Percentiles rank a stretch among this genome's conserved stretches.
Evolutionary conservation across 2,797 vertebrate genomes (phyloP).

Genomic region (Avahi laniger): DNA sequence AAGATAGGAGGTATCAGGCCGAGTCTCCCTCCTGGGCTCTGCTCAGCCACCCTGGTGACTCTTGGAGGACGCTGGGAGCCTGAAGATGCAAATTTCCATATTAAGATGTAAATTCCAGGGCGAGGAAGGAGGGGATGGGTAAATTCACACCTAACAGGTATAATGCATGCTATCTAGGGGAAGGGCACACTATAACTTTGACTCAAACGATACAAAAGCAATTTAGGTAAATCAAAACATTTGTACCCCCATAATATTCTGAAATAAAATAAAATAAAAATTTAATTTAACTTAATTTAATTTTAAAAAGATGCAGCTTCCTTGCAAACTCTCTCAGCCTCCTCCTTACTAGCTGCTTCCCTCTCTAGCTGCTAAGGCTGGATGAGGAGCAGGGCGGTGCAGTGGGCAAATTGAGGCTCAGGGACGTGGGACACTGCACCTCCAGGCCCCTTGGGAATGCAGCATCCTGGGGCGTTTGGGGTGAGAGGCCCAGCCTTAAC

Average conservation of each 20-base stretch:
- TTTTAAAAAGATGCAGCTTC: neutral
- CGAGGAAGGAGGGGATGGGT: no score
- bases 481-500: neutral
- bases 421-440: neutral
- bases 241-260: no score
- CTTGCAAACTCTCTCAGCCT: neutral
- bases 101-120: neutral
- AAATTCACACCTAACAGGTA: no score
- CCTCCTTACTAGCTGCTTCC: neutral
- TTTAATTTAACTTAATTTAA: no score
- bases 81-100: neutral
- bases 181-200: no score
- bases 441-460: neutral
- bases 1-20: neutral
- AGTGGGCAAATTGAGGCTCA: neutral
- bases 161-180: no score
- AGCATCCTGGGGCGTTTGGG: neutral
- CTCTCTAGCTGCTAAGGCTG: neutral
- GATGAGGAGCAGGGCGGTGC: neutral
- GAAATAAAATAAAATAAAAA: no score
- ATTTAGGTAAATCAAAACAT: no score
- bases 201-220: no score
- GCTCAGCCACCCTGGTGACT: slow-evolving; percentile 5
- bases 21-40: slow-evolving; percentile 17
- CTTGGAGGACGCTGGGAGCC: neutral